Conservation (phyloP, 2,797 vertebrate species). For the Sebastiscus albofasciatus region DNA sequence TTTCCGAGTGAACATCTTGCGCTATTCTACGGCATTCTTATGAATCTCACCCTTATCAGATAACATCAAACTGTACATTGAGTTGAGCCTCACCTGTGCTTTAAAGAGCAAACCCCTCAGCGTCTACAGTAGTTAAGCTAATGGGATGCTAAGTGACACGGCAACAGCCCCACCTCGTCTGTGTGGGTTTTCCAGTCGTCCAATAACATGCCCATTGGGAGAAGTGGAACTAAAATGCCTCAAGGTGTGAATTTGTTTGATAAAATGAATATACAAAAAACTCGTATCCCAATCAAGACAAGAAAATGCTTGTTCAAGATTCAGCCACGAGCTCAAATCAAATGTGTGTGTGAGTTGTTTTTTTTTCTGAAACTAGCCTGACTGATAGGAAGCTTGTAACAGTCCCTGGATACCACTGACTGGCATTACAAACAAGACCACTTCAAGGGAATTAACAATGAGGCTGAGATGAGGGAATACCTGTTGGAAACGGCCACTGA, state of each 20-base stretch:
- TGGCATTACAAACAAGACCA: slow-evolving; percentile 18
- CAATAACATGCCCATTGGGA: background rate
- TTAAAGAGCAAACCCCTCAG: background rate
- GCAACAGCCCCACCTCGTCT: background rate
- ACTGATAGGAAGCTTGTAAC: slow-evolving; percentile 14
- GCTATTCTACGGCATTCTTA: background rate
- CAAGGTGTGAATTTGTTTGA: background rate
- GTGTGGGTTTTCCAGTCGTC: background rate
- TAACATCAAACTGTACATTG: background rate
- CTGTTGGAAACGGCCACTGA: background rate
- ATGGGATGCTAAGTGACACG: background rate
- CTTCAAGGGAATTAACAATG: slow-evolving; percentile 19
- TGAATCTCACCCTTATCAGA: background rate
- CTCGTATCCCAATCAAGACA: background rate
- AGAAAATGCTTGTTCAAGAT: background rate
- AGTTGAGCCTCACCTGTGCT: background rate
- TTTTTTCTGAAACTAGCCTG: slow-evolving; percentile 11
- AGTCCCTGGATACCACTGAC: slow-evolving; percentile 8
- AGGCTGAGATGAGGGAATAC: slow-evolving; percentile 13
- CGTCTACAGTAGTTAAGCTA: background rate
- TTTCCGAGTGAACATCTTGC: background rate
- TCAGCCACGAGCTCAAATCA: background rate
- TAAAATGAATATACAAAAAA: background rate
- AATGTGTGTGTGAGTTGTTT: background rate
- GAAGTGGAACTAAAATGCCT: background rate